phyloP scores from a whole-genome alignment of 2,888 invertebrate species.

The Syrphus vitripennis region DNA sequence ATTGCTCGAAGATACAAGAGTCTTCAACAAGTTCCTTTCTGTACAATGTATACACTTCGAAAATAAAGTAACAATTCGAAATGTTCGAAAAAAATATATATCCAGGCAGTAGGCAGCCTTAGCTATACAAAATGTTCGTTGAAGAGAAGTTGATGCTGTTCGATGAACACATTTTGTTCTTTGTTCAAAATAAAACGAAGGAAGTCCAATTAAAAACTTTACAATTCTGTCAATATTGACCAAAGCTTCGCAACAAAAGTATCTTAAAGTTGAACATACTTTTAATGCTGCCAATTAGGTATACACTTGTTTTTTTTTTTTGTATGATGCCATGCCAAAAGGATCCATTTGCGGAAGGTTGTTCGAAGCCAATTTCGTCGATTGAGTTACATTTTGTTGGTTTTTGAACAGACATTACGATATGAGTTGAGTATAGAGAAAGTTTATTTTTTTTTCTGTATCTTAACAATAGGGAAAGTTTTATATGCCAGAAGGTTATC shows the following conservation, averaged over 20 bases:
- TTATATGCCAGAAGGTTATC: conserved; percentile 32
- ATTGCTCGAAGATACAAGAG: conserved; percentile 12
- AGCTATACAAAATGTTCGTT: background rate
- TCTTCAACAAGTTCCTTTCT: background rate
- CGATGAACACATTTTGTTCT: background rate
- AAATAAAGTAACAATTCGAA: background rate
- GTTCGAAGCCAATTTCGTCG: conserved; percentile 10
- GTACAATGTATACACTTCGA: background rate
- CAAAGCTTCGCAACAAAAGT: conserved; percentile 57
- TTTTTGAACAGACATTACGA: background rate
- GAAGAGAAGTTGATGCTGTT: background rate
- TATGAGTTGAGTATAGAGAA: too few relatives aligned
- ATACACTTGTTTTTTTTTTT: conserved; percentile 31
- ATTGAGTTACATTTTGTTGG: conserved; percentile 16
- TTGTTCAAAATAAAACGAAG: conserved; percentile 5
- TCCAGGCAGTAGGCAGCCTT: too few relatives aligned
- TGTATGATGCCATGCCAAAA: background rate
- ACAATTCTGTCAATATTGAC: conserved; percentile 65
- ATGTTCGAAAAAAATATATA: background rate
- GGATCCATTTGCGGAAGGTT: conserved; percentile 5
- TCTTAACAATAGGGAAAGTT: conserved; percentile 19
- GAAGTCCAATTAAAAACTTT: conserved; percentile 27
- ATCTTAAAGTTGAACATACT: conserved; percentile 51
- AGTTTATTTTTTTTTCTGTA: conserved; percentile 3
- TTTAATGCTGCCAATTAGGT: conserved; percentile 62